Evolutionary conservation across 2,113 vertebrate species (phyloP), one percentile per base, ranked within the genome.

Genomic region (Trogon surrucura): DNA sequence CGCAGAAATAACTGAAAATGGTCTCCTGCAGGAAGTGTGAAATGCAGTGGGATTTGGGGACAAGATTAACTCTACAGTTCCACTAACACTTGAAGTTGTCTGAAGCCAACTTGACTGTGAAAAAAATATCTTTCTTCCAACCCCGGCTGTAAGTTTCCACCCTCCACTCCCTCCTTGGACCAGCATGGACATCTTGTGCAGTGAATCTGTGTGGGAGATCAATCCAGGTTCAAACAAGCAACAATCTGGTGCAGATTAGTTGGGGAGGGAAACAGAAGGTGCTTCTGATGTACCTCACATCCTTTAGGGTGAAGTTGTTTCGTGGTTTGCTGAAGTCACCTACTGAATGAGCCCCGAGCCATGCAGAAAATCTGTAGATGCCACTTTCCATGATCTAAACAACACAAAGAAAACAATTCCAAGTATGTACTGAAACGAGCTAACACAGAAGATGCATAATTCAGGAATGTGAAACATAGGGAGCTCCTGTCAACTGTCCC

Each of bases 1-100:
- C 41, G 17, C 41, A 90, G 71, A 90, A 93, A 92, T n/a, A 90
- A 66, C 50, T 53, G 70, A 92, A 93, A 93, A 57, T 61, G 27
- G 48, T 21, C 4, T 80, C 44, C 72, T 91, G 62, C 21, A 93
- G 82, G 72, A 89, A 92, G 88, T 38, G 32, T 83, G 60, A 67
- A 88, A 79, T 45, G 48, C 29, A 60, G 29, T n/a, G 38, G 57
- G 56, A 75, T 84, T 86, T 74, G 80, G 32, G 86, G 57, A 79
- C 78, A 61, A 86, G 18, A 69, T 60, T 81, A 89, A 56, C 0
- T 0, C 72, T 62, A 11, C 25, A 19, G 38, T 80, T 92, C 51
- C 72, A 67, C 50, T 36, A 50, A 44, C 29, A 50, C 11, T 90
- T 80, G 16, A 67, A 50, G 44, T 18, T 44, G 21, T 26, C 67